Evolutionary conservation across 1,140 invertebrate species (phyloP).

Genomic region (Drosophila hydei): DNA sequence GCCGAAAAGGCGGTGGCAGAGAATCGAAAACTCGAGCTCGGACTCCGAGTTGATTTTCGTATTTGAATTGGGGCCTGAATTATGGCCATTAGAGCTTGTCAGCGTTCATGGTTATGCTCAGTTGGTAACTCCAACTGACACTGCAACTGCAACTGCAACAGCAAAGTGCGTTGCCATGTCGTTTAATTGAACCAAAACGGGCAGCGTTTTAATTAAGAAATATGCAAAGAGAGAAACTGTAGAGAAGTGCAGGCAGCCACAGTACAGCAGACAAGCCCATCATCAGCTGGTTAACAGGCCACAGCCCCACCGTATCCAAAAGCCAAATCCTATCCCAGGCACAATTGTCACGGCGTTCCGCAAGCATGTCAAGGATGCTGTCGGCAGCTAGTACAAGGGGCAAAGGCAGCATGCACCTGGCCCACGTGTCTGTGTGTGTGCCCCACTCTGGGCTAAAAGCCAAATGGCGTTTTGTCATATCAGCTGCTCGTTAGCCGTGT

Average conservation of each 20-base stretch:
- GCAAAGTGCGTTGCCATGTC: constrained; percentile 66
- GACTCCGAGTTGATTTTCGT: not conserved
- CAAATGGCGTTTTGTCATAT: constrained; percentile 76
- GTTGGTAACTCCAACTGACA: constrained; percentile 22
- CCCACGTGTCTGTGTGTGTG: constrained; percentile 26
- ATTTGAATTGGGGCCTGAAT: not conserved
- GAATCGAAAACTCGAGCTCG: not conserved
- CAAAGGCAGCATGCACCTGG: constrained; percentile 19
- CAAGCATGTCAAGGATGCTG: constrained; percentile 79
- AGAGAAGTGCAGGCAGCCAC: not conserved
- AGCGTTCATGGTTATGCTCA: not conserved
- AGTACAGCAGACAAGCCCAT: constrained; percentile 28
- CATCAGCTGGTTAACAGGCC: constrained; percentile 21
- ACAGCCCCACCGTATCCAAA: constrained; percentile 4
- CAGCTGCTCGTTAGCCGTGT: constrained; percentile 71
- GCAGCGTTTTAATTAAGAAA: constrained; percentile 66
- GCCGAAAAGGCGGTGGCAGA: not conserved
- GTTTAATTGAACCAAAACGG: constrained; percentile 61
- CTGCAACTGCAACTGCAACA: constrained; percentile 31
- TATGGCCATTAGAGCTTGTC: constrained; percentile 4
- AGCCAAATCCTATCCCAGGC: constrained; percentile 19
- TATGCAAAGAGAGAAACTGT: constrained; percentile 15
- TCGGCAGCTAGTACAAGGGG: constrained; percentile 44
- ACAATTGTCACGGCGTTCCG: constrained; percentile 72
- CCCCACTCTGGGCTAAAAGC: constrained; percentile 59